Evolutionary conservation across 2,888 invertebrate species (phyloP).

Genomic region (Sarcophaga subvicina): DNA sequence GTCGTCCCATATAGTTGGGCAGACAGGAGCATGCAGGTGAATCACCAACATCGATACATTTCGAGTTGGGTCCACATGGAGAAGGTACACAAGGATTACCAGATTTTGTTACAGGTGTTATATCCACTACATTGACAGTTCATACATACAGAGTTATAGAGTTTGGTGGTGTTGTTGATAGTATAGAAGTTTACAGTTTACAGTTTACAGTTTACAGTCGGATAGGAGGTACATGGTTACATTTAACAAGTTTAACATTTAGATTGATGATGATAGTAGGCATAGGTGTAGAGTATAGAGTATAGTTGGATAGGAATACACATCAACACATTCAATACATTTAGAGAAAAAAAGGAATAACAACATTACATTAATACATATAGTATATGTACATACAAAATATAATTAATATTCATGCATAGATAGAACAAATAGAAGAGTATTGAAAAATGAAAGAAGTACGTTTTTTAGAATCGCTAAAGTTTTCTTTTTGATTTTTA

Average conservation of each 20-base stretch:
- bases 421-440: conserved; percentile 36
- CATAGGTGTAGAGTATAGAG: conserved; percentile 62
- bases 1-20: conserved; percentile 90
- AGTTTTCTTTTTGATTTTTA: too few relatives aligned
- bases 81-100: conserved; percentile 91
- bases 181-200: conserved; percentile 64
- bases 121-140: conserved; percentile 79
- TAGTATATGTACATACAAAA: conserved; percentile 49
- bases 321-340: conserved; percentile 69
- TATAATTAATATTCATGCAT: conserved; percentile 22
- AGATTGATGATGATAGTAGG: conserved; percentile 61
- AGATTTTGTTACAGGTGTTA: conserved; percentile 82
- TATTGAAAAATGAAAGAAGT: conserved; percentile 25
- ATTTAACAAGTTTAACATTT: conserved; percentile 49
- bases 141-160: conserved; percentile 68
- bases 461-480: background rate
- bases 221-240: conserved; percentile 59
- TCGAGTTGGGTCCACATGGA: conserved; percentile 93
- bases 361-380: conserved; percentile 36
- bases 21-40: conserved; percentile 92
- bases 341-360: conserved; percentile 54
- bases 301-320: conserved; percentile 69
- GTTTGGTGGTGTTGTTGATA: conserved; percentile 66
- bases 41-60: conserved; percentile 88
- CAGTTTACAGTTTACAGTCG: conserved; percentile 65